phyloP scores from a whole-genome alignment of 2,888 invertebrate genomes.

The Tricholauxania praeusta region DNA sequence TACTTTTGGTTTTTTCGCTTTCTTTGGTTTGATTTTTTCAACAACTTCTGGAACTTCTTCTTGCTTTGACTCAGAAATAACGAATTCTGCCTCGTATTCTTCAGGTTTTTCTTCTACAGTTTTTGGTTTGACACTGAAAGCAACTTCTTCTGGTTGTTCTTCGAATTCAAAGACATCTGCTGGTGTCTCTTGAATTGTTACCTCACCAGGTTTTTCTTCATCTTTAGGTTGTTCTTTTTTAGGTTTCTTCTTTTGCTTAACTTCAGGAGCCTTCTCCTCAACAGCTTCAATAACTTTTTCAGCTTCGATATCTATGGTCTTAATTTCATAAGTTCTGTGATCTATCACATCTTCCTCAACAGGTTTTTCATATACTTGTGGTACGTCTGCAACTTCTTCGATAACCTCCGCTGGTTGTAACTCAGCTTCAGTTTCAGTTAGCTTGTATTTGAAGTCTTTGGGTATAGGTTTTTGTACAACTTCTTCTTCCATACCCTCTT shows the following conservation, averaged over 20 bases:
- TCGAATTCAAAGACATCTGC: conserved; percentile 37
- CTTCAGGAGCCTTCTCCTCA: conserved; percentile 47
- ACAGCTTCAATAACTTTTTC: conserved; percentile 46
- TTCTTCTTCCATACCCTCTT: conserved; percentile 41
- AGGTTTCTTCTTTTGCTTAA: conserved; percentile 53
- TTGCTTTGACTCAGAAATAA: conserved; percentile 53
- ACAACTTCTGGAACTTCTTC: conserved; percentile 50
- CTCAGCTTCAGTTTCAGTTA: conserved; percentile 57
- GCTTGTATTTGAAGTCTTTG: conserved; percentile 53
- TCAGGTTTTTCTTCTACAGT: conserved; percentile 50
- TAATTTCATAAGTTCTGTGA: conserved; percentile 57
- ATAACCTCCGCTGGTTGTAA: conserved; percentile 51
- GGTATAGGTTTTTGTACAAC: conserved; percentile 45
- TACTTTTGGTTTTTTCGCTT: conserved; percentile 45
- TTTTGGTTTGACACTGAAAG: conserved; percentile 49
- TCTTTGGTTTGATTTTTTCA: conserved; percentile 46
- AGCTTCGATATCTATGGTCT: conserved; percentile 56
- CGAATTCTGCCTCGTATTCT: conserved; percentile 53
- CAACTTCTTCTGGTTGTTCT: conserved; percentile 48
- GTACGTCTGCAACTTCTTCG: conserved; percentile 50
- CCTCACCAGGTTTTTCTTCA: conserved; percentile 42
- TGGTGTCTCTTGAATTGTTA: conserved; percentile 48
- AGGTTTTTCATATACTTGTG: conserved; percentile 45
- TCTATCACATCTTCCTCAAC: conserved; percentile 48
- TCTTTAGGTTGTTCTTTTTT: conserved; percentile 45